Percentiles rank a stretch among this genome's conserved stretches.
Evolutionary conservation across 2,888 invertebrate species (phyloP).

Genomic region (Mythimna vitellina): DNA sequence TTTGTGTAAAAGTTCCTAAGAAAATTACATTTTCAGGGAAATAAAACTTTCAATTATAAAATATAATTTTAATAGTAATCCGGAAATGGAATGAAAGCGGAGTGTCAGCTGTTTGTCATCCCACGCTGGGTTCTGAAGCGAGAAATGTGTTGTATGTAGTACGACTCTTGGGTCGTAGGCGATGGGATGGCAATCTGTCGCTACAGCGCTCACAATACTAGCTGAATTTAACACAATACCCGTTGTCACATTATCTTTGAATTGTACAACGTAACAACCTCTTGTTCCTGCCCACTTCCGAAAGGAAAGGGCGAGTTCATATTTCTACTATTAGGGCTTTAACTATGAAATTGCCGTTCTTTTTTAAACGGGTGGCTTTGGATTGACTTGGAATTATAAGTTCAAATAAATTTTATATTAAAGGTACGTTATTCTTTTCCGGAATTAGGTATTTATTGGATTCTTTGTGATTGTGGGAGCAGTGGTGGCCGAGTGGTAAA

Average conservation of each 20-base stretch:
- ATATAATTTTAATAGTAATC: constrained; percentile 42
- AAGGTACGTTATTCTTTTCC: too few relatives aligned
- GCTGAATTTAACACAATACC: constrained; percentile 33
- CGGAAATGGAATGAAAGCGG: constrained; percentile 48
- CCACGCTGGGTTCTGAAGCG: constrained; percentile 59
- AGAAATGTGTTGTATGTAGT: constrained; percentile 53
- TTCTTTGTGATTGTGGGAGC: too few relatives aligned
- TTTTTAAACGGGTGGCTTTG: too few relatives aligned
- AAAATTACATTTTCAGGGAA: constrained; percentile 27
- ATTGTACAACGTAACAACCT: constrained; percentile 18
- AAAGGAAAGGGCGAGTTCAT: background rate
- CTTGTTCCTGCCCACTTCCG: constrained; percentile 30
- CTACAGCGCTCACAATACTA: constrained; percentile 33
- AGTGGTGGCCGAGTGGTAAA: too few relatives aligned
- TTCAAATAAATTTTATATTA: too few relatives aligned
- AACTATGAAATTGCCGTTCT: too few relatives aligned
- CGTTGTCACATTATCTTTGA: constrained; percentile 37
- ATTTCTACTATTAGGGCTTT: constrained; percentile 17
- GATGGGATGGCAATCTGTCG: constrained; percentile 48
- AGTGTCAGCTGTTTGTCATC: constrained; percentile 58
- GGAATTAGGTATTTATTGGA: too few relatives aligned
- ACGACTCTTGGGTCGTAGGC: constrained; percentile 43
- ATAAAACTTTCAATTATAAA: constrained; percentile 18
- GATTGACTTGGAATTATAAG: too few relatives aligned
- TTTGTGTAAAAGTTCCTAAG: background rate